phyloP scores from a whole-genome alignment of 2,113 vertebrate species.

The Mustela nigripes region DNA sequence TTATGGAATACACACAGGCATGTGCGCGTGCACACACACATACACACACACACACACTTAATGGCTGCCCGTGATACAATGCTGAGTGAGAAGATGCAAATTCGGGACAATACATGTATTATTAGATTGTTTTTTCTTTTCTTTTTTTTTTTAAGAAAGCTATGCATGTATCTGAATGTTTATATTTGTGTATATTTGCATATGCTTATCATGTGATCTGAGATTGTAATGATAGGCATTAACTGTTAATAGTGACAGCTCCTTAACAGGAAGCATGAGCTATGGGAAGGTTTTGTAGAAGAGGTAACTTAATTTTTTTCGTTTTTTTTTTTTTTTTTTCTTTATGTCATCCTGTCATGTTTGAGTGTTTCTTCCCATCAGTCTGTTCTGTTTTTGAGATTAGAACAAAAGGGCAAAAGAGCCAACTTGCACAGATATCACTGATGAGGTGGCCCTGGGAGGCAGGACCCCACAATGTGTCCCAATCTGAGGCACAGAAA shows the following conservation, averaged over 20 bases:
- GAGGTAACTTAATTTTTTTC: neutral
- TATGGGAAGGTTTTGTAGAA: neutral
- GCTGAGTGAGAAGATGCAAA: neutral
- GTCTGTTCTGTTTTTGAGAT: neutral
- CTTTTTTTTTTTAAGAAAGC: neutral
- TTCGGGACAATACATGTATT: neutral
- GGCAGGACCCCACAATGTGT: rapidly evolving
- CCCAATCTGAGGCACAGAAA: rapidly evolving
- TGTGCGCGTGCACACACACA: too few relatives aligned
- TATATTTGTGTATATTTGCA: neutral
- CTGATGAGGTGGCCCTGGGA: neutral
- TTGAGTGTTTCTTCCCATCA: neutral
- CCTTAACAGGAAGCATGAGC: neutral
- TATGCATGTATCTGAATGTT: neutral
- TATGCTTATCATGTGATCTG: neutral
- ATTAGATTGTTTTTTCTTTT: neutral
- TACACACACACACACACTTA: neutral
- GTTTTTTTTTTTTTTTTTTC: too few relatives aligned
- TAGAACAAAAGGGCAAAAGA: neutral
- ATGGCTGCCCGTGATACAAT: neutral
- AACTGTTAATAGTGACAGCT: neutral
- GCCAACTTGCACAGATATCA: neutral
- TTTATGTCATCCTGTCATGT: neutral
- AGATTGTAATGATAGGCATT: neutral
- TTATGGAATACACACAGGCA: neutral